Base-by-base conservation (phyloP, 2,888 invertebrate species). In the Protonemura montana region DNA sequence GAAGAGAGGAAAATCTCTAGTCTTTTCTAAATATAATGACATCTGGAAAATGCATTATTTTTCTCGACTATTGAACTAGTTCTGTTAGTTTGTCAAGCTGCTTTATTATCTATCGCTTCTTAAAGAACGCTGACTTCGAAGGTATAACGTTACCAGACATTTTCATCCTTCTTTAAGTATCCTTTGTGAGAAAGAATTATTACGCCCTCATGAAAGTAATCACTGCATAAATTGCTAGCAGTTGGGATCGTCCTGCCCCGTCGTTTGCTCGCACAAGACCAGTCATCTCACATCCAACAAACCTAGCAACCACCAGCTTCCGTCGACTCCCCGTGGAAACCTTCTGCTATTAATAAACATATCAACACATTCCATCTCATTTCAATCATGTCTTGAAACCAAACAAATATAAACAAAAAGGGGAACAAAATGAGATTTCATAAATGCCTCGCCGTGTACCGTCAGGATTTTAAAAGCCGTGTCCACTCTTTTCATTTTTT, bases 71-170 rank as follows among this genome's bases (percentile, higher is more conserved):
- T 59, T 59, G 16, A 59, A 21, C 59, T 21, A 59, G 59, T 59
- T 59, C 16, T 2, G 59, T 21, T 59, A 21, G 59, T 59, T 59
- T 59, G 59, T 59, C 59, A 59, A 59, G 16, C 21, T 59, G 59
- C 59, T 59, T 59, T 59, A 59, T 59, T 59, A 59, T 59, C 59
- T 59, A 59, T 59, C 59, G 59, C 59, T 59, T 59, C 59, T 59
- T 7, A 59, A 59, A 13, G 16, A 59, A 59, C 21, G 21, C 59
- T 21, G 59, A 59, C 59, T 21, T 59, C 16, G 59, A 13, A 59
- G 59, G 21, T 21, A 21, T 7, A 59, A 21, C 7, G 59, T 3
- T 59, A 59, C 59, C 13, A 59, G 59, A 59, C 21, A 21, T 21
- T 59, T 59, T 59, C 59, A 59, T 59, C 21, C 21, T 10, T 10